These are phyloP conservation scores for Urosaurus nigricauda DNA, from an alignment of 2,797 vertebrate genomes.

Conservation along the genomic window DNA sequence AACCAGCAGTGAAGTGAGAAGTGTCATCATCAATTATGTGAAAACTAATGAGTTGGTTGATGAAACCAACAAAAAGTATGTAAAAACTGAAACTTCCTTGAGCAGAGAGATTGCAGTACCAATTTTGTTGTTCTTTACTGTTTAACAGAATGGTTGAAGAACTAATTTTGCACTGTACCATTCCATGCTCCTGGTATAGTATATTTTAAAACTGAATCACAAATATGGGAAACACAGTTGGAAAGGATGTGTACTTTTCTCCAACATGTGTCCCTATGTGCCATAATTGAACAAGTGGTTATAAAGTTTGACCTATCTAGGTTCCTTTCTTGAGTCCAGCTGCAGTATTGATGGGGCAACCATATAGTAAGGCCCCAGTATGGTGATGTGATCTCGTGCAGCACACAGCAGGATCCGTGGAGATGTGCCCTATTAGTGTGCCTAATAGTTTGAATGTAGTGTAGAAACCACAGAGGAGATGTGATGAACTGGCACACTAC, in stretches of 20 bases:
- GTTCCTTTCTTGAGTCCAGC: background rate
- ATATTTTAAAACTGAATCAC: background rate
- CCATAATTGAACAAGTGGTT: background rate
- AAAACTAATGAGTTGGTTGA: constrained; percentile 92
- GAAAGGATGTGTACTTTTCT: background rate
- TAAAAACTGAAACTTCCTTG: background rate
- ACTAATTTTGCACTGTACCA: background rate
- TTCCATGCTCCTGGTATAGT: background rate
- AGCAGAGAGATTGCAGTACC: background rate
- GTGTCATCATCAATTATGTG: constrained; percentile 88
- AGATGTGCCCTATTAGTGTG: background rate
- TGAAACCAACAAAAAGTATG: constrained; percentile 93
- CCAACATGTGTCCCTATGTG: background rate
- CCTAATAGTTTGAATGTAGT: background rate
- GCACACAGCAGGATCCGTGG: background rate
- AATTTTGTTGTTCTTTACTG: background rate
- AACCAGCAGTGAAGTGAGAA: constrained; percentile 87
- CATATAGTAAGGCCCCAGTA: too few species aligned
- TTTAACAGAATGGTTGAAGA: background rate
- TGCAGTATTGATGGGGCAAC: background rate
- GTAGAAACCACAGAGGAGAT: too few species aligned
- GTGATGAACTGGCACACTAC: too few species aligned
- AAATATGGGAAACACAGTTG: background rate
- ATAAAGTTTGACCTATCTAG: background rate
- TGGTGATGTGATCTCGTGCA: background rate